These are phyloP conservation scores for Megalurothrips usitatus DNA, from an alignment of 2,888 invertebrate species.

Conservation along the genomic window DNA sequence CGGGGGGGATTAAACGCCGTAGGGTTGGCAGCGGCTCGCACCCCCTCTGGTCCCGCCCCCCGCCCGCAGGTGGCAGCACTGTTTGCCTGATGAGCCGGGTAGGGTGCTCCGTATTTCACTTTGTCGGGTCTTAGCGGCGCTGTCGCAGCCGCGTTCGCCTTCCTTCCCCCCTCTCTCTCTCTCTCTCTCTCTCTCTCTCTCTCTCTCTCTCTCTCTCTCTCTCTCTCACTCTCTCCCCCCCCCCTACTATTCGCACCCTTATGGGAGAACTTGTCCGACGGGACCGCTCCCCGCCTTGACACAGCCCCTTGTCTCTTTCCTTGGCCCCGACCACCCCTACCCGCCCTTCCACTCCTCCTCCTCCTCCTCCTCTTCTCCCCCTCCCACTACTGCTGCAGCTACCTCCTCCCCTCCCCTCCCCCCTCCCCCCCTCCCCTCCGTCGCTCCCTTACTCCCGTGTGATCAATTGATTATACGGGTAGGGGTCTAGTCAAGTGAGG, in stretches of 20 bases:
- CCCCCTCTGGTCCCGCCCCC: neutral
- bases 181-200: constrained; percentile 1
- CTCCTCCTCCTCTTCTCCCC: neutral
- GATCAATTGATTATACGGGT: constrained; percentile 24
- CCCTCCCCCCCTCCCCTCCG: neutral
- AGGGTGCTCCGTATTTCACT: neutral
- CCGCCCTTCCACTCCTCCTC: neutral
- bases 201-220: neutral
- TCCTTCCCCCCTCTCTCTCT: neutral
- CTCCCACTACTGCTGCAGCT: neutral
- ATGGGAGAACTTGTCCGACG: too few species aligned
- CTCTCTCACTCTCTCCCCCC: neutral
- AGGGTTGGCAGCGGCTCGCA: neutral
- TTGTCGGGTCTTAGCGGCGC: neutral
- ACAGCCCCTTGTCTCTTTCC: neutral
- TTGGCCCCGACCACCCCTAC: neutral
- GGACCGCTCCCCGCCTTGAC: too few species aligned
- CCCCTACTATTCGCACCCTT: neutral
- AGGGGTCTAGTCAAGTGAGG: neutral
- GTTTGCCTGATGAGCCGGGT: too few species aligned
- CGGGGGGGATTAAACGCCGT: neutral
- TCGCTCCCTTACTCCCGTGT: neutral
- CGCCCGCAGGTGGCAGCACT: too few species aligned
- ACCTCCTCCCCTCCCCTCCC: neutral
- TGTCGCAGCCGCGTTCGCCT: neutral